These are phyloP conservation scores for Leucophenga montana DNA, from an alignment of 2,888 invertebrate species.

Conservation along the genomic window DNA sequence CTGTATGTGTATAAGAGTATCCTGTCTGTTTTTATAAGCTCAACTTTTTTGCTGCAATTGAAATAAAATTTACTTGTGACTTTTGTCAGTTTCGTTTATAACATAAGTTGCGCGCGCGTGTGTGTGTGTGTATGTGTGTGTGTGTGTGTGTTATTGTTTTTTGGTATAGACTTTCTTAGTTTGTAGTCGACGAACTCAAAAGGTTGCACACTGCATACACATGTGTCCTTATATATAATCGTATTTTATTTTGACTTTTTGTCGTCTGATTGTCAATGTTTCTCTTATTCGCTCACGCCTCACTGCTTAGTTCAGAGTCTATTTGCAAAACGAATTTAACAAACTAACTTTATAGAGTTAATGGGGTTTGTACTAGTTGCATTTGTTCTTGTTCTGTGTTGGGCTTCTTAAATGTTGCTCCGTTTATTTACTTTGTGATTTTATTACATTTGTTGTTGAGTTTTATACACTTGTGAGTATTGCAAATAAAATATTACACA, in stretches of 20 bases:
- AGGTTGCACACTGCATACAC: neutral
- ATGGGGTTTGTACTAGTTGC: constrained; percentile 62
- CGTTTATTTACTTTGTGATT: neutral
- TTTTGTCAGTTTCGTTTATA: constrained; percentile 53
- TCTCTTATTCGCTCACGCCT: constrained; percentile 18
- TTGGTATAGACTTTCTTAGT: constrained; percentile 15
- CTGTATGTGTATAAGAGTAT: constrained; percentile 37
- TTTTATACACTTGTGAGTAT: constrained; percentile 12
- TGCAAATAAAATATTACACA: neutral
- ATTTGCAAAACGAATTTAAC: constrained; percentile 65
- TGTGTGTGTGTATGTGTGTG: no score
- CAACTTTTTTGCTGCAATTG: constrained; percentile 57
- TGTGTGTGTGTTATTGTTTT: no score
- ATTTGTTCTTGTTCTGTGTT: no score
- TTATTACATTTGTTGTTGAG: constrained; percentile 6
- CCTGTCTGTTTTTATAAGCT: constrained; percentile 37
- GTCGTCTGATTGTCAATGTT: constrained; percentile 33
- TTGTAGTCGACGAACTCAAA: neutral
- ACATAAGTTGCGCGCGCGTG: neutral
- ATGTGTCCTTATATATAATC: neutral
- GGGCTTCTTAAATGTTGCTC: neutral
- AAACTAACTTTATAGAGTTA: constrained; percentile 64
- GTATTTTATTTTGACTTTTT: constrained; percentile 16
- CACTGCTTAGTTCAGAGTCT: constrained; percentile 22
- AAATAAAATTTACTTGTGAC: constrained; percentile 66